Conservation (phyloP, 2,113 vertebrate species). For the Cheilinus undulatus region DNA sequence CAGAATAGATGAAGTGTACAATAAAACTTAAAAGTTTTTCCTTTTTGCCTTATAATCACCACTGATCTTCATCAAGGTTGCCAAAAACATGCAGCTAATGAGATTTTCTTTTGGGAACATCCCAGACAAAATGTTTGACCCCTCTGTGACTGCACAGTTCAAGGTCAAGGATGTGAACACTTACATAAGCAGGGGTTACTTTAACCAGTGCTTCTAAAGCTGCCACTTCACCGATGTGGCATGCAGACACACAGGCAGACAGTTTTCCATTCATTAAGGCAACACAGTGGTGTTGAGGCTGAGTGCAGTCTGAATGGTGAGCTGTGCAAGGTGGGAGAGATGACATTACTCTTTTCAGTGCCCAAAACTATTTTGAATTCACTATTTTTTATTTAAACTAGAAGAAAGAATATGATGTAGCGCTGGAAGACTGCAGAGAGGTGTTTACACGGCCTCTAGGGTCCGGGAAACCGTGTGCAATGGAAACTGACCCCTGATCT, state of each 20-base stretch:
- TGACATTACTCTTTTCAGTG: neutral
- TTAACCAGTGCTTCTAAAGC: constrained; percentile 5
- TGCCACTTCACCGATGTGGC: neutral
- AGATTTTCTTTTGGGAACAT: neutral
- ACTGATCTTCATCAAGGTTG: neutral
- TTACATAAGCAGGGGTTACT: constrained; percentile 20
- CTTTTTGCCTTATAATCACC: neutral
- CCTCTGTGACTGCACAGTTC: constrained; percentile 6
- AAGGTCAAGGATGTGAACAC: constrained; percentile 4
- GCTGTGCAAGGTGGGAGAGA: neutral
- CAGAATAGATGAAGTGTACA: neutral
- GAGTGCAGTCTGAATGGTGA: neutral
- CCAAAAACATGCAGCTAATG: neutral
- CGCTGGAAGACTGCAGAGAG: neutral
- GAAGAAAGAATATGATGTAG: neutral
- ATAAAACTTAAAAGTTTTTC: neutral
- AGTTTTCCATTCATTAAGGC: constrained; percentile 21
- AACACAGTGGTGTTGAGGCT: neutral
- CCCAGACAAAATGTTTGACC: constrained; percentile 6
- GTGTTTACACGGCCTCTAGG: neutral
- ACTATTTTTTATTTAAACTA: no score
- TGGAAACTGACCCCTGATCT: constrained; percentile 60
- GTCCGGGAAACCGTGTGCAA: constrained; percentile 53
- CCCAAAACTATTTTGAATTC: no score
- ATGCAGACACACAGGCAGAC: neutral